A percentile compares a stretch with the other conserved stretches of the same genome.
Evolutionary conservation across 2,888 invertebrate genomes (phyloP).

Genomic region (Chymomyza amoena): DNA sequence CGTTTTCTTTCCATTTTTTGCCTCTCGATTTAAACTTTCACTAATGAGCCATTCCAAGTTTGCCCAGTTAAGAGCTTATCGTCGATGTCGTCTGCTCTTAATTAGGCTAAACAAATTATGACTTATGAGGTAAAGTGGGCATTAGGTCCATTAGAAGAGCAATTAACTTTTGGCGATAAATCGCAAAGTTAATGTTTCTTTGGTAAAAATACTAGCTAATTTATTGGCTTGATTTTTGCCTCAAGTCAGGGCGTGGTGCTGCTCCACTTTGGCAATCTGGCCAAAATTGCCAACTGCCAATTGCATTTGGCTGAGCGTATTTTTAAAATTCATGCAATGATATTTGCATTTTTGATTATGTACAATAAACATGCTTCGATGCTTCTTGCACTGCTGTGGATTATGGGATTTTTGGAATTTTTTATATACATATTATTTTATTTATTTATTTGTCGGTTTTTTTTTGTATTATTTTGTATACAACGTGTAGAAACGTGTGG

Average conservation of each 20-base stretch:
- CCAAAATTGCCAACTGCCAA: background rate
- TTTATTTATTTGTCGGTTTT: slow-evolving; percentile 26
- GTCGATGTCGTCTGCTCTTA: slow-evolving; percentile 32
- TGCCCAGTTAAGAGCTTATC: slow-evolving; percentile 20
- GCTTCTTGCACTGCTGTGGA: slow-evolving; percentile 43
- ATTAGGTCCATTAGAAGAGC: slow-evolving; percentile 40
- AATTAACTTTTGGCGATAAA: slow-evolving; percentile 66
- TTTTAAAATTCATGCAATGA: slow-evolving; percentile 51
- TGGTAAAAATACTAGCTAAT: slow-evolving; percentile 26
- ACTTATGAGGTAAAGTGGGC: slow-evolving; percentile 64
- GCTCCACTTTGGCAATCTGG: too few relatives aligned
- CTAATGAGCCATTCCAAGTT: slow-evolving; percentile 19
- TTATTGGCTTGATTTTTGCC: slow-evolving; percentile 32
- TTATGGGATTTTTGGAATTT: slow-evolving; percentile 6
- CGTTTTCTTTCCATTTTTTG: background rate
- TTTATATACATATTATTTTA: background rate
- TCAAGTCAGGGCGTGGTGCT: background rate
- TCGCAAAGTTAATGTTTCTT: slow-evolving; percentile 32
- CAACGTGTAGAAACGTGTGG: slow-evolving; percentile 48
- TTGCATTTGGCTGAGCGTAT: background rate
- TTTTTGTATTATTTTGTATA: slow-evolving; percentile 1
- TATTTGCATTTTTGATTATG: slow-evolving; percentile 65
- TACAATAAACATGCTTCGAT: slow-evolving; percentile 35
- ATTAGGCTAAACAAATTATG: slow-evolving; percentile 68
- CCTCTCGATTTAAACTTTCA: background rate